Conservation (phyloP, 1,140 invertebrate species). For the Aphaenogaster floridana region DNA sequence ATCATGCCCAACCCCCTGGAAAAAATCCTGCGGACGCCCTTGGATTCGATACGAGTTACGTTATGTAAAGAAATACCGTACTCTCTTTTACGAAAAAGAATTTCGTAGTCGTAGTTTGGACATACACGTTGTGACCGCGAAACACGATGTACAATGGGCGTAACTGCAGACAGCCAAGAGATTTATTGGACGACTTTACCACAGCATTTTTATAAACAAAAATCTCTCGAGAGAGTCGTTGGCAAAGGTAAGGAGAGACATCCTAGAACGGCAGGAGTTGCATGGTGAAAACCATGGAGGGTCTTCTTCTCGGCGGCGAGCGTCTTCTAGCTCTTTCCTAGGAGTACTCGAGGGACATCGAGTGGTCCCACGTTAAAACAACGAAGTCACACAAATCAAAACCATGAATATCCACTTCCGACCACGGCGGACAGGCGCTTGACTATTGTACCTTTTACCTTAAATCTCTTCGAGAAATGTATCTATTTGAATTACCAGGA, state of each 20-base stretch:
- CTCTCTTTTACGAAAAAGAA: background rate
- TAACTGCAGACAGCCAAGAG: conserved; percentile 3
- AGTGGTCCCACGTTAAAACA: conserved; percentile 57
- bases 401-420: conserved; percentile 50
- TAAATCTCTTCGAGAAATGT: background rate
- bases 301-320: conserved; percentile 8
- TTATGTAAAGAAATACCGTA: background rate
- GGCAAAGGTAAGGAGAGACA: background rate
- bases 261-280: background rate
- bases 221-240: conserved; percentile 6
- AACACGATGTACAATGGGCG: conserved; percentile 1
- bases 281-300: conserved; percentile 24
- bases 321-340: conserved; percentile 38
- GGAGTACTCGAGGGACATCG: conserved; percentile 52
- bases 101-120: conserved; percentile 22
- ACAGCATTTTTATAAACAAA: conserved; percentile 49
- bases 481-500: background rate
- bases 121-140: background rate
- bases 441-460: conserved; percentile 29
- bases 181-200: conserved; percentile 45
- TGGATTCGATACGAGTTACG: background rate
- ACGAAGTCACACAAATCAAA: conserved; percentile 66
- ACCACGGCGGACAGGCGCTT: background rate
- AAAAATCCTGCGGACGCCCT: no score
- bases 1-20: no score